These are phyloP conservation scores for Alouatta palliata DNA, from an alignment of 2,113 vertebrate genomes.

Conservation along the genomic window DNA sequence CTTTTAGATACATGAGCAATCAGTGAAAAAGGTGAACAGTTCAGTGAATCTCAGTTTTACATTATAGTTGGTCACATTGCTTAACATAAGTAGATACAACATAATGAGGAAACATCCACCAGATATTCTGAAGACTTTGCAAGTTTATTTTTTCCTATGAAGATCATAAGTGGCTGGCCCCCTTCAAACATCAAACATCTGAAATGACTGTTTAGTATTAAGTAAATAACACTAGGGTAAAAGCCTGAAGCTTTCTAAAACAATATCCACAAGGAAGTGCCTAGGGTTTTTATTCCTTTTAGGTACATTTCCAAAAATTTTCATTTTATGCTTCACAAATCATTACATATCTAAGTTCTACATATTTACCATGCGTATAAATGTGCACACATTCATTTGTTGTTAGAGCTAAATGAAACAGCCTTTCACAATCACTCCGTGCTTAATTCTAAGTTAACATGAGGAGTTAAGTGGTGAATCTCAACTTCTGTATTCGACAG, in stretches of 20 bases:
- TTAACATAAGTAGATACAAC: background rate
- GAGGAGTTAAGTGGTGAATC: background rate
- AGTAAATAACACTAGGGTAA: background rate
- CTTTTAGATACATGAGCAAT: background rate
- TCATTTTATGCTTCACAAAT: background rate
- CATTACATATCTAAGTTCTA: background rate
- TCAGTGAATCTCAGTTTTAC: background rate
- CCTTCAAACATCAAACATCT: background rate
- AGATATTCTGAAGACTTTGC: background rate
- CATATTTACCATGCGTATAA: background rate
- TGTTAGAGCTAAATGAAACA: background rate
- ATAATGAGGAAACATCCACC: background rate
- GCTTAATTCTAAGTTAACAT: background rate
- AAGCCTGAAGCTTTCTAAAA: background rate
- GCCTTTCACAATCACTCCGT: background rate
- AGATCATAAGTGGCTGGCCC: background rate
- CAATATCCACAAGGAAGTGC: background rate
- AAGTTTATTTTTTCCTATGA: conserved; percentile 15
- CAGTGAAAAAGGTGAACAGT: background rate
- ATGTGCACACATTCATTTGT: background rate
- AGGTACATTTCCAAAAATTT: background rate
- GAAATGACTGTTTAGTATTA: background rate
- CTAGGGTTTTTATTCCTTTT: background rate
- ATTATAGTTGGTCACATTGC: background rate
- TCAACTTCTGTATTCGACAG: background rate